A percentile compares a stretch with the other conserved stretches of the same genome.
Conservation (phyloP, 2,888 invertebrate species). For the Calameuta idolon region DNA sequence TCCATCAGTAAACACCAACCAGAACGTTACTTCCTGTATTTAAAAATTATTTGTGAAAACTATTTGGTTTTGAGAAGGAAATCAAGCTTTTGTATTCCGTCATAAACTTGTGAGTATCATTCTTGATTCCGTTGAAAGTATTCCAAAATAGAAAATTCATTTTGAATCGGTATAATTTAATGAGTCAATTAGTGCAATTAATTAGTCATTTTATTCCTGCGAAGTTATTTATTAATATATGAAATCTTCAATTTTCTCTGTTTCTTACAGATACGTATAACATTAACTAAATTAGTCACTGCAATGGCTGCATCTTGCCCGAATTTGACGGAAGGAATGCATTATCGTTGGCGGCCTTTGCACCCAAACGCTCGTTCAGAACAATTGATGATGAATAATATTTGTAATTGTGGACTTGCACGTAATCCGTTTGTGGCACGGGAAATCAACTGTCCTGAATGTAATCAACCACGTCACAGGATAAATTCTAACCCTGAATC, state of each 20-base stretch:
- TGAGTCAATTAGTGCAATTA: not conserved
- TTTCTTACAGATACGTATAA: not conserved
- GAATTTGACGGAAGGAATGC: not conserved
- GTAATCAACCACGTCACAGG: not conserved
- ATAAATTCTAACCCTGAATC: not conserved
- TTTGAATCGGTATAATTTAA: not conserved
- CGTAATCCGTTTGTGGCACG: not conserved
- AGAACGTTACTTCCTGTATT: not conserved
- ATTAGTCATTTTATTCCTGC: not conserved
- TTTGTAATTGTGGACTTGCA: not conserved
- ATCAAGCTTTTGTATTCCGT: not conserved
- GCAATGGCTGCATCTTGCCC: not conserved
- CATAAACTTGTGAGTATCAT: not conserved
- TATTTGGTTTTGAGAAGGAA: not conserved
- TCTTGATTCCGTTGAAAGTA: not conserved
- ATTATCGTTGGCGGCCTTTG: not conserved
- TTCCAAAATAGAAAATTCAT: not conserved
- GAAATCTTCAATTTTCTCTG: not conserved
- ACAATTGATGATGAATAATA: not conserved
- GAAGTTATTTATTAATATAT: not conserved
- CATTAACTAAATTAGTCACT: not conserved
- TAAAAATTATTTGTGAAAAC: not conserved
- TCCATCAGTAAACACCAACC: not conserved
- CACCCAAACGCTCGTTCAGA: not conserved
- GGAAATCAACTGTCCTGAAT: not conserved